These are phyloP conservation scores for Emydoidea blandingii DNA, from an alignment of 2,797 vertebrate species.

Conservation along the genomic window DNA sequence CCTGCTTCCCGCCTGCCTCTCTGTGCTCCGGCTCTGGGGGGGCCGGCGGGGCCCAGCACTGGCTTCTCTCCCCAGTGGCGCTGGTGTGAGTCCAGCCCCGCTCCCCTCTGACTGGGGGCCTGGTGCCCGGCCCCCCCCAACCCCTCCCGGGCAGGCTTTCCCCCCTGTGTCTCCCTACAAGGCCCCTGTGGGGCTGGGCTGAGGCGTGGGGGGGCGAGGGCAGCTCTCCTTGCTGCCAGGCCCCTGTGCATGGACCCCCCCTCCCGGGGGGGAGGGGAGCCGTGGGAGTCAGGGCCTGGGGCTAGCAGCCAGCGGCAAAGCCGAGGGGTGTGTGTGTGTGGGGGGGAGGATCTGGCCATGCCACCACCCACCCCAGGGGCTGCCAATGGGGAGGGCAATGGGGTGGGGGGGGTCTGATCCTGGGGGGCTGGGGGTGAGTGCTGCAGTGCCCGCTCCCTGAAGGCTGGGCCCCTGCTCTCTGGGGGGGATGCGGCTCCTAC, in stretches of 20 bases:
- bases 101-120: neutral
- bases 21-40: no score
- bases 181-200: neutral
- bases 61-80: no score
- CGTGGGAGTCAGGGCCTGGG: neutral
- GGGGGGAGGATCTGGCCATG: no score
- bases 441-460: no score
- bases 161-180: neutral
- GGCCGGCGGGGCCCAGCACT: neutral
- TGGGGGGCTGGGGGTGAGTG: neutral
- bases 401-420: neutral
- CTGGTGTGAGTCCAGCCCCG: neutral
- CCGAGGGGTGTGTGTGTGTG: no score
- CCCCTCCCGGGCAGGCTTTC: neutral
- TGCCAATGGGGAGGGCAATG: neutral
- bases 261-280: neutral
- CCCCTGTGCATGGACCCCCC: no score
- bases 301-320: neutral
- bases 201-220: neutral
- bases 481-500: neutral
- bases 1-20: neutral
- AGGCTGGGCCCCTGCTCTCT: neutral
- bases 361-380: no score
- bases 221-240: no score
- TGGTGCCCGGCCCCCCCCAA: no score